Conservation (phyloP, 2,797 vertebrate genomes). For the Macroramphosus scolopax region DNA sequence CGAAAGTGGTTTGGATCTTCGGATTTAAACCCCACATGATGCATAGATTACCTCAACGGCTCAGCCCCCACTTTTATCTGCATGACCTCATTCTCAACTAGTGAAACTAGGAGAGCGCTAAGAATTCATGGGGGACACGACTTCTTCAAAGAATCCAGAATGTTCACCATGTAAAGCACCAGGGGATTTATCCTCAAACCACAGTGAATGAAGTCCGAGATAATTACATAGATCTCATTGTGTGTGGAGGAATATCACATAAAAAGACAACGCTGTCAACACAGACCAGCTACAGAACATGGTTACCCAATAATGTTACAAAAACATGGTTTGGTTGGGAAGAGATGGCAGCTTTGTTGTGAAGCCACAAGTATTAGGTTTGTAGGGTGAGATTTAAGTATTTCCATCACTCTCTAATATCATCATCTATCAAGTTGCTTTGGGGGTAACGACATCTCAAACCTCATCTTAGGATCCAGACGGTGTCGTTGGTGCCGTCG, state of each 20-base stretch:
- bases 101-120: conserved; percentile 16
- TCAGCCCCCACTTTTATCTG: conserved; percentile 1
- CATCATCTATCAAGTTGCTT: conserved; percentile 52
- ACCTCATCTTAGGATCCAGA: conserved; percentile 47
- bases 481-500: conserved; percentile 28
- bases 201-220: conserved; percentile 48
- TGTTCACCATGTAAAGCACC: conserved; percentile 36
- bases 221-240: conserved; percentile 57
- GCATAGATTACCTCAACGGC: background rate
- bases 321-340: conserved; percentile 40
- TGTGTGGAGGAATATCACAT: conserved; percentile 57
- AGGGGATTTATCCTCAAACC: conserved; percentile 58
- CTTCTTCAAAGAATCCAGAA: conserved; percentile 37
- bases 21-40: conserved; percentile 5
- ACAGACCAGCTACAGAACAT: conserved; percentile 50
- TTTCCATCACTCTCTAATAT: conserved; percentile 57
- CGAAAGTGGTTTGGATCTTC: conserved; percentile 5
- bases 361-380: conserved; percentile 31
- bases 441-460: conserved; percentile 45
- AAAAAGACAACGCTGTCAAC: conserved; percentile 61
- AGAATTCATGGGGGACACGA: conserved; percentile 24
- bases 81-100: conserved; percentile 13
- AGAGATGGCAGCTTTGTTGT: conserved; percentile 49
- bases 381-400: conserved; percentile 55
- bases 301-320: conserved; percentile 38